A percentile compares a stretch with the other conserved stretches of the same genome.
phyloP scores from a whole-genome alignment of 2,797 vertebrate genomes.

The Megaceryle alcyon region DNA sequence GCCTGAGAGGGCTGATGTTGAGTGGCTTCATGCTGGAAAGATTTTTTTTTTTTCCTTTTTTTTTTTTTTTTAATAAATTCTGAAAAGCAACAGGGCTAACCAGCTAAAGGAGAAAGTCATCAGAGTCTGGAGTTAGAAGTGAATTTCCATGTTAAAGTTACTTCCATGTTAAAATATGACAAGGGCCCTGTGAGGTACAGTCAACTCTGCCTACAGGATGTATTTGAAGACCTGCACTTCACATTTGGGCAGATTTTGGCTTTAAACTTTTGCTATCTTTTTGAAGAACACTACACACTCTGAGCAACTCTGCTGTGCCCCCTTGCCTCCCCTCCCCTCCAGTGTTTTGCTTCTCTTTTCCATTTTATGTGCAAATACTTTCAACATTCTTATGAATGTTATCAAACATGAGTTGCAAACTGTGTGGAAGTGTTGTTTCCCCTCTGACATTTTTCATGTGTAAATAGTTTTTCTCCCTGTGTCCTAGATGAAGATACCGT shows the following conservation, averaged over 20 bases:
- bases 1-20: neutral
- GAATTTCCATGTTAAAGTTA: neutral
- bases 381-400: neutral
- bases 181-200: neutral
- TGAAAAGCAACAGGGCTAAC: neutral
- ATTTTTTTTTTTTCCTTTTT: too few species aligned
- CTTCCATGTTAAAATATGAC: neutral
- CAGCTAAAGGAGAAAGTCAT: neutral
- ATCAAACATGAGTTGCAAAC: neutral
- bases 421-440: neutral
- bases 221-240: neutral
- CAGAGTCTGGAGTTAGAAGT: neutral
- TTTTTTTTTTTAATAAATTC: neutral
- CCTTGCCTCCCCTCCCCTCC: neutral
- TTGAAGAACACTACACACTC: slow-evolving; percentile 28
- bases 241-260: neutral
- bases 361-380: neutral
- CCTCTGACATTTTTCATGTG: neutral
- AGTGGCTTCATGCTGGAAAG: neutral
- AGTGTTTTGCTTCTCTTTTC: neutral
- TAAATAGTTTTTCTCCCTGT: slow-evolving; percentile 61
- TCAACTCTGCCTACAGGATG: neutral
- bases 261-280: neutral
- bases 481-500: slow-evolving; percentile 41
- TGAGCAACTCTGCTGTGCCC: neutral